Percentiles rank a stretch among this genome's conserved stretches.
phyloP scores from a whole-genome alignment of 2,888 invertebrate species.

The Camponotus fellah region DNA sequence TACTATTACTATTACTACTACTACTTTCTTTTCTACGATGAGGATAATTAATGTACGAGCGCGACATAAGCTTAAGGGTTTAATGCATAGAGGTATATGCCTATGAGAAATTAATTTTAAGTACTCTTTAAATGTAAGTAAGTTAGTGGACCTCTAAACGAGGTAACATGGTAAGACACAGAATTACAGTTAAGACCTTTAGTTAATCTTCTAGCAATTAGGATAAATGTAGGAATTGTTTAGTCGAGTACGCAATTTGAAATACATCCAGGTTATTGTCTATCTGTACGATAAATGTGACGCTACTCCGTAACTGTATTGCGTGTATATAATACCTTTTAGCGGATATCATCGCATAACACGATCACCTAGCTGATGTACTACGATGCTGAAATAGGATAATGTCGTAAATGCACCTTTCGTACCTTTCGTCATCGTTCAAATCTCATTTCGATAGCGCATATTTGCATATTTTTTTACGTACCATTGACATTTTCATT shows the following conservation, averaged over 20 bases:
- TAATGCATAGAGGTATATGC: slow-evolving; percentile 63
- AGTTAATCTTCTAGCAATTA: slow-evolving; percentile 73
- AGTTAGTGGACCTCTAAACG: slow-evolving; percentile 34
- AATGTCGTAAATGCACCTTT: slow-evolving; percentile 24
- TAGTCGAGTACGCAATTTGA: slow-evolving; percentile 71
- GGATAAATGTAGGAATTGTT: slow-evolving; percentile 75
- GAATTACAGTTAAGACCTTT: slow-evolving; percentile 53
- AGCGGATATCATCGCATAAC: slow-evolving; percentile 62
- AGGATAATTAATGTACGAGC: slow-evolving; percentile 56
- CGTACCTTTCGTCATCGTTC: slow-evolving; percentile 46
- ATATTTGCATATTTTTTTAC: slow-evolving; percentile 47
- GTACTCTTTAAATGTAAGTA: slow-evolving; percentile 60
- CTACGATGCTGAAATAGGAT: slow-evolving; percentile 34
- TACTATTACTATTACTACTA: slow-evolving; percentile 51
- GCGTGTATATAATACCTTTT: slow-evolving; percentile 71
- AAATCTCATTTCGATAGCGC: slow-evolving; percentile 11
- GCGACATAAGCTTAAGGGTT: slow-evolving; percentile 53
- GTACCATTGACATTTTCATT: slow-evolving; percentile 27
- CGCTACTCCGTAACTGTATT: slow-evolving; percentile 74
- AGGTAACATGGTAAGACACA: slow-evolving; percentile 53
- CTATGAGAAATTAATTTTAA: slow-evolving; percentile 67
- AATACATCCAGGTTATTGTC: slow-evolving; percentile 70
- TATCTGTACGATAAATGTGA: slow-evolving; percentile 78
- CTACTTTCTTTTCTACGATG: slow-evolving; percentile 60
- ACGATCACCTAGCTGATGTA: slow-evolving; percentile 65